Evolutionary conservation across 2,113 vertebrate species (phyloP).

Genomic region (Anser cygnoides): DNA sequence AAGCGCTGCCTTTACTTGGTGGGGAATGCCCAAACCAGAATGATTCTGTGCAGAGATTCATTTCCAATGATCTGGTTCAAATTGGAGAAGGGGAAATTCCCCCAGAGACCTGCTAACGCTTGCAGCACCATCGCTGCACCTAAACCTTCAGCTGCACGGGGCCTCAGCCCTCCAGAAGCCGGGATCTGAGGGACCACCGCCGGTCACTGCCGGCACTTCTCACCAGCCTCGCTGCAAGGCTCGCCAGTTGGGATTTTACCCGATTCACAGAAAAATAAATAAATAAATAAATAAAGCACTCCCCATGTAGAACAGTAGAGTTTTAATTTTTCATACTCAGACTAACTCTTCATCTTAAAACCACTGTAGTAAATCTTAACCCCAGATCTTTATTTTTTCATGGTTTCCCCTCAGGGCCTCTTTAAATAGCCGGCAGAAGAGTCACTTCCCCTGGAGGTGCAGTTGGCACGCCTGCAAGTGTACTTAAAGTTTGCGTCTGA

Average conservation of each 20-base stretch:
- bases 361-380: background rate
- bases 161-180: background rate
- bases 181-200: background rate
- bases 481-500: conserved; percentile 88
- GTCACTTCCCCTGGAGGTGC: conserved; percentile 67
- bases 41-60: background rate
- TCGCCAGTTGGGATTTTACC: background rate
- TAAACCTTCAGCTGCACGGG: too few relatives aligned
- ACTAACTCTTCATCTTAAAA: conserved; percentile 28
- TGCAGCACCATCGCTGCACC: background rate
- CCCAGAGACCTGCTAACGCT: background rate
- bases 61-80: background rate
- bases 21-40: background rate
- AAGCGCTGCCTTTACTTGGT: background rate
- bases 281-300: background rate
- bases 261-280: background rate
- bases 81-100: background rate
- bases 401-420: conserved; percentile 70
- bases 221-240: background rate
- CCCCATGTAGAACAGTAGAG: background rate
- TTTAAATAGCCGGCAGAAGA: conserved; percentile 65
- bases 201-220: background rate
- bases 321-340: conserved; percentile 21
- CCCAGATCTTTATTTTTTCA: conserved; percentile 57
- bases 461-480: conserved; percentile 79